Conservation (phyloP, 30 jellyfish, hydroid and myxozoan genomes). For the Aurelia aurita complex sp. Pacific region DNA sequence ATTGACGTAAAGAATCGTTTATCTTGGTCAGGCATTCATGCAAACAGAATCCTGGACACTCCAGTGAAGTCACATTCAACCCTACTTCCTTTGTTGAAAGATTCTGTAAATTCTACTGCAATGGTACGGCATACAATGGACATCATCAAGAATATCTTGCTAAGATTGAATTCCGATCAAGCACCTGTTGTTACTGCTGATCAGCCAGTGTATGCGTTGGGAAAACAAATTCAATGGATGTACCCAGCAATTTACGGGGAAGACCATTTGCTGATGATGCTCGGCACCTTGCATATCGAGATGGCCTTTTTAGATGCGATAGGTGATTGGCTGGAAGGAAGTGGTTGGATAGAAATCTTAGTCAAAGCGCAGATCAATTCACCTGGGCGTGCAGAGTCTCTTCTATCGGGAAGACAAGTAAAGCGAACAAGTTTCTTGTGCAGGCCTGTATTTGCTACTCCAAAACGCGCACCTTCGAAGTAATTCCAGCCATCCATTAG, state of each 20-base stretch:
- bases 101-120: not conserved
- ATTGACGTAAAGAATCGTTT: not conserved
- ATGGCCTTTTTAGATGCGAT: conserved; percentile 33
- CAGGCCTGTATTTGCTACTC: not conserved
- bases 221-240: conserved; percentile 22
- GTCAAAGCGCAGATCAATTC: conserved; percentile 38
- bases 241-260: conserved; percentile 39
- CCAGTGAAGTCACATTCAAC: not conserved
- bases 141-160: not conserved
- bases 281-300: conserved; percentile 67
- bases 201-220: not conserved
- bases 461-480: too few species aligned
- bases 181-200: not conserved
- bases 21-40: not conserved
- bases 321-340: conserved; percentile 71
- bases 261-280: conserved; percentile 47
- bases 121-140: conserved; percentile 5
- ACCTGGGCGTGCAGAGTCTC: conserved; percentile 29
- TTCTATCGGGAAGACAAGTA: conserved; percentile 3
- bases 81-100: not conserved
- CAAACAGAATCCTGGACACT: not conserved
- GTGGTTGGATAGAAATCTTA: conserved; percentile 56
- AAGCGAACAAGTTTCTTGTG: conserved; percentile 7
- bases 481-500: too few species aligned
- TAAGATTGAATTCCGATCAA: not conserved